Conservation (phyloP, 2,888 invertebrate genomes). For the Tenodera sinensis region DNA sequence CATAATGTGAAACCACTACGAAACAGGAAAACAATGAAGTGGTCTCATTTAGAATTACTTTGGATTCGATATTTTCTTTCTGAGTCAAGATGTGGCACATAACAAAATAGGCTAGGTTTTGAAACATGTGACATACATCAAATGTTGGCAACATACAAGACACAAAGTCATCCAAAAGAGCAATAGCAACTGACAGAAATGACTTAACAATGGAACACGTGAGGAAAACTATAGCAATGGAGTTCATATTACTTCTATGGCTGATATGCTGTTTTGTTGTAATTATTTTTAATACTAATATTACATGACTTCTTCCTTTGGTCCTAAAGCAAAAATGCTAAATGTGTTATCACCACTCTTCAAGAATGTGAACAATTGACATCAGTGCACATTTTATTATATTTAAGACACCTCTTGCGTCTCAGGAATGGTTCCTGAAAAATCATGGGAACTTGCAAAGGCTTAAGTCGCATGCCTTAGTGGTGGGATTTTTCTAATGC, state of each 20-base stretch:
- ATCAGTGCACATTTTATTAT: neutral
- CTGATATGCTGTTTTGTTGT: neutral
- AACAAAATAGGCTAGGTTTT: neutral
- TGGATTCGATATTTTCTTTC: neutral
- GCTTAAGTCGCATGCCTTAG: neutral
- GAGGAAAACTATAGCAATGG: neutral
- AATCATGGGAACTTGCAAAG: neutral
- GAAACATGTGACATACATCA: neutral
- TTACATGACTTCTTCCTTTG: neutral
- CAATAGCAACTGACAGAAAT: neutral
- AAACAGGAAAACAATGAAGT: slow-evolving; percentile 9
- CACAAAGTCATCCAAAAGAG: neutral
- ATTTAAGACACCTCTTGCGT: neutral
- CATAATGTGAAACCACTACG: slow-evolving; percentile 3
- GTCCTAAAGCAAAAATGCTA: neutral
- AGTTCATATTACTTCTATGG: neutral
- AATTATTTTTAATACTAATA: neutral
- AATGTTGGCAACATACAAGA: neutral
- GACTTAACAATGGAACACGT: neutral
- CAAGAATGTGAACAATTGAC: neutral
- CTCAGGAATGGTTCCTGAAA: neutral
- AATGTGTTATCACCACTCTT: neutral
- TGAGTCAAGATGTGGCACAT: neutral
- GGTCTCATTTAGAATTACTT: neutral
- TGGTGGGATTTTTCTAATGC: neutral